Evolutionary conservation across 2,113 vertebrate species (phyloP).

Genomic region (Poicephalus gulielmi): DNA sequence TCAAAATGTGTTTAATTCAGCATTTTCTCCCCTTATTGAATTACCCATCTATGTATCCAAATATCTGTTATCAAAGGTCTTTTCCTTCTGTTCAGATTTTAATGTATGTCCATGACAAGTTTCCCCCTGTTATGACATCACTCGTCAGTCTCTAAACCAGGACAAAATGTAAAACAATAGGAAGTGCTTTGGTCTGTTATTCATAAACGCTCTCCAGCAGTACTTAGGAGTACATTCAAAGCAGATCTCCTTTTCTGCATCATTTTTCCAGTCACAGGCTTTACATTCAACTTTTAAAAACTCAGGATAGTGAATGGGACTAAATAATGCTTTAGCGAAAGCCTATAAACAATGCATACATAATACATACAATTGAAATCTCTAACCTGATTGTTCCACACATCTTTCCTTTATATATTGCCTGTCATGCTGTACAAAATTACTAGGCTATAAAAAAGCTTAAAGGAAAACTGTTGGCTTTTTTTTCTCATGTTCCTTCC

Average conservation of each 20-base stretch:
- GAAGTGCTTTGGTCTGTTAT: constrained; percentile 31
- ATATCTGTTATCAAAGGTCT: constrained; percentile 28
- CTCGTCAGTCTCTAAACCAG: constrained; percentile 9
- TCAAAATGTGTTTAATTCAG: constrained; percentile 20
- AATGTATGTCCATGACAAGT: constrained; percentile 42
- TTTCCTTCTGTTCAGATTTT: neutral
- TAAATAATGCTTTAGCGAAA: neutral
- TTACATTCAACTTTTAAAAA: neutral
- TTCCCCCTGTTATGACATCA: constrained; percentile 33
- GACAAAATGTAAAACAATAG: constrained; percentile 25
- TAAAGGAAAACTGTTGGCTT: neutral
- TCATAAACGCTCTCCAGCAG: constrained; percentile 6
- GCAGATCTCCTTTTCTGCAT: neutral
- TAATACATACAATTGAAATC: neutral
- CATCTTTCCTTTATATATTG: neutral
- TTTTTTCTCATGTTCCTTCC: neutral
- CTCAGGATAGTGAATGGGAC: neutral
- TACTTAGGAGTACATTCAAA: constrained; percentile 8
- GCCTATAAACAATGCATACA: neutral
- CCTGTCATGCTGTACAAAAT: neutral
- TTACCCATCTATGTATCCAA: constrained; percentile 22
- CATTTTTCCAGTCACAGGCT: neutral
- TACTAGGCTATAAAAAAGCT: neutral
- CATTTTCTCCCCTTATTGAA: constrained; percentile 30
- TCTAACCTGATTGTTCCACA: neutral